Evolutionary conservation across 2,888 invertebrate genomes (phyloP), one percentile per base, ranked within the genome.

Genomic region (Zhuqinia jingwanae): DNA sequence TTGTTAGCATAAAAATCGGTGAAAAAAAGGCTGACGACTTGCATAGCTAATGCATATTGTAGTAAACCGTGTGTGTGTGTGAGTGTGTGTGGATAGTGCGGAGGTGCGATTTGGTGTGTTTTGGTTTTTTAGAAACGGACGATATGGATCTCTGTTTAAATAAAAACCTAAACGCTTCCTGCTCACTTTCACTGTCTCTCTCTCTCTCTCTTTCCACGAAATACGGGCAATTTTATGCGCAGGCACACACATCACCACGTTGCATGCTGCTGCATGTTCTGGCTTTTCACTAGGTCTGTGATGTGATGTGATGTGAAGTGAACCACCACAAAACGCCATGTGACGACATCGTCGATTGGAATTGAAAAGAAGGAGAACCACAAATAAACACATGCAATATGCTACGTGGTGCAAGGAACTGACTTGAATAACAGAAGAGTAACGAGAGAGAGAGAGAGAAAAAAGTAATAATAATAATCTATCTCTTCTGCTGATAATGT

Each of bases 131-230:
- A n/a, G n/a, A n/a, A n/a, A n/a, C n/a, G n/a, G n/a, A 30, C 53
- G 58, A 65, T 70, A 70, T 58, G 68, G 27, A 58, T 70, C 65
- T 70, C 65, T 68, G 58, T 68, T 56, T 81, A 68, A 68, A 20
- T 45, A 45, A n/a, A 79, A 17, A 30, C 17, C 53, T 27, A 65
- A 81, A 81, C 45, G 73, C 81, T 82, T 82, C 81, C 81, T 73
- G 81, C 80, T 70, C 56, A 70, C 81, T 82, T 82, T 82, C 81
- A 82, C 73, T 82, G 30, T 68, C 53, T n/a, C n/a, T 56, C 45
- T 42, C 81, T 73, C 73, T 82, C 20, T 68, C 53, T n/a, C n/a
- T 56, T 25, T 42, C 73, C 73, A 36, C 36, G 8, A 82, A 68
- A 45, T 27, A 27, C 13, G 42, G 60, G 17, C 50, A 60, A 8